Evolutionary conservation across 2,113 vertebrate genomes (phyloP).

Genomic region (Ceyx melanurus): DNA sequence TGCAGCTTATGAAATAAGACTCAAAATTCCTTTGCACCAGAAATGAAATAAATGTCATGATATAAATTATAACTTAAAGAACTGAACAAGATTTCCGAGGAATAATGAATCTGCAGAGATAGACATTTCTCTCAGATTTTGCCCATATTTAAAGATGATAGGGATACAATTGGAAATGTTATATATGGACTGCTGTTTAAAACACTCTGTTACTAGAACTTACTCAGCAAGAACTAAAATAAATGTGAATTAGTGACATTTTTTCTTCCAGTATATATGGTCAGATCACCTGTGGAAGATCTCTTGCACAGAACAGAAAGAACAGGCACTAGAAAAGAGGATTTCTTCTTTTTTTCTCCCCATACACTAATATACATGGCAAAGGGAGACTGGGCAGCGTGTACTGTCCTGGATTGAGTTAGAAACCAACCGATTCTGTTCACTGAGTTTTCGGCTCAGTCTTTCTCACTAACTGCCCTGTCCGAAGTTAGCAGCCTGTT

Average conservation of each 20-base stretch:
- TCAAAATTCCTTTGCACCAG: background rate
- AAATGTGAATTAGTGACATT: background rate
- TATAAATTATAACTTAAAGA: background rate
- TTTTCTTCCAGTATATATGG: background rate
- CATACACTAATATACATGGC: too few species aligned
- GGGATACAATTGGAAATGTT: background rate
- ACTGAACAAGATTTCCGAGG: background rate
- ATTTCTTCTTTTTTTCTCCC: background rate
- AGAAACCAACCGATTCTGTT: too few species aligned
- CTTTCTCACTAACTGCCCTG: too few species aligned
- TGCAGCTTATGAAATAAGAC: background rate
- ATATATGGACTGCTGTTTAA: background rate
- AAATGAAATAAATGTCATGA: background rate
- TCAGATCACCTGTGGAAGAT: background rate
- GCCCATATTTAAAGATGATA: background rate
- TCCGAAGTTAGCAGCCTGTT: too few species aligned
- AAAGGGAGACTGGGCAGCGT: background rate
- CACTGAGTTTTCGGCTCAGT: too few species aligned
- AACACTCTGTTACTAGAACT: background rate
- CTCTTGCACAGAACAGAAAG: background rate
- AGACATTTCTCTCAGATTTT: background rate
- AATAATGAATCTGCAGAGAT: background rate
- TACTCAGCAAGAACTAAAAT: background rate
- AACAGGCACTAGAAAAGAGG: background rate
- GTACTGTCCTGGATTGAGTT: too few species aligned